A percentile compares a stretch with the other conserved stretches of the same genome.
phyloP scores from a whole-genome alignment of 2,113 vertebrate species.

The Corythoichthys haematopterus region DNA sequence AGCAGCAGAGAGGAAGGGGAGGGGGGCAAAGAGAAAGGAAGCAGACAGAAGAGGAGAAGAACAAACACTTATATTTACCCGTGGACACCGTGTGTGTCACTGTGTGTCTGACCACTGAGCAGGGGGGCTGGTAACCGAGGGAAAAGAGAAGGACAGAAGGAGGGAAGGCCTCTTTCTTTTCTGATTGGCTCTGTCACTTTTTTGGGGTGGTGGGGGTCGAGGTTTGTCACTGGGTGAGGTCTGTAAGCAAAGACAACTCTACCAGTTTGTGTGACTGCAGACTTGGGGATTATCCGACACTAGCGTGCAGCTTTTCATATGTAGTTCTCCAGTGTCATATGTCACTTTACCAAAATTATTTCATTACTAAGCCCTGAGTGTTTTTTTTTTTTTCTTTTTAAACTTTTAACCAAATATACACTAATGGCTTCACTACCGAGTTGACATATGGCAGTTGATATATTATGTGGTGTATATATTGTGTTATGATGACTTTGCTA shows the following conservation, averaged over 20 bases:
- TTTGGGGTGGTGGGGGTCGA: slow-evolving; percentile 20
- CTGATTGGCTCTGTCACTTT: slow-evolving; percentile 51
- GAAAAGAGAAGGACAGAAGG: too few species aligned
- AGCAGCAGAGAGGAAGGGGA: too few species aligned
- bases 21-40: too few species aligned
- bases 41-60: too few species aligned
- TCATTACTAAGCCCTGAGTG: not conserved
- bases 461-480: too few species aligned
- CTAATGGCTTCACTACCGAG: too few species aligned
- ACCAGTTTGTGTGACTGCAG: not conserved
- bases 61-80: too few species aligned
- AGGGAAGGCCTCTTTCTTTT: slow-evolving; percentile 44
- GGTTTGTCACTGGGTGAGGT: slow-evolving; percentile 33
- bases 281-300: not conserved
- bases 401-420: too few species aligned
- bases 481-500: too few species aligned
- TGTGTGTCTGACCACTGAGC: slow-evolving; percentile 6
- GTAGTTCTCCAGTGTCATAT: not conserved
- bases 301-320: not conserved
- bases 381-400: not conserved
- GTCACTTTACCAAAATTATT: not conserved
- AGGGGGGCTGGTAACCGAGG: too few species aligned
- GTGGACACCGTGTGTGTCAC: not conserved
- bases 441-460: too few species aligned
- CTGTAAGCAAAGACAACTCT: not conserved